A percentile compares a stretch with the other conserved stretches of the same genome.
phyloP scores from a whole-genome alignment of 2,888 invertebrate genomes.

The Drosophila atripex region DNA sequence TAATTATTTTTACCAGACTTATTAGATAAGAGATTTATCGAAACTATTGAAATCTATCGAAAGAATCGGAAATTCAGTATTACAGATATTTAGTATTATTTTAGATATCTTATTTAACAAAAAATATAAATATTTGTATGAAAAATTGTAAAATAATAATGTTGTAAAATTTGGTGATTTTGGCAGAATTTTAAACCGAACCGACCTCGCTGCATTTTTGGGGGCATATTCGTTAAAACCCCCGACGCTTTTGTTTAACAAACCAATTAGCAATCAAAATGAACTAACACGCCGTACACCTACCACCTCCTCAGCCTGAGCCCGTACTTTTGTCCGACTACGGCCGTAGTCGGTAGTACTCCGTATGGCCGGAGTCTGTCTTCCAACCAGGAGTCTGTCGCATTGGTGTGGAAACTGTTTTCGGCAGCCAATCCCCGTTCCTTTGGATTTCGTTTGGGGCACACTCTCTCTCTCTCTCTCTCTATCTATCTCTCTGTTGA shows the following conservation, averaged over 20 bases:
- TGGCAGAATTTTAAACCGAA: not conserved
- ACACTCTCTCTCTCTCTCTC: not conserved
- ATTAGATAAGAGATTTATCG: too few species aligned
- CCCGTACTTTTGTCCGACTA: constrained; percentile 4
- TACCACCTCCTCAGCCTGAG: not conserved
- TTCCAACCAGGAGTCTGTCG: constrained; percentile 24
- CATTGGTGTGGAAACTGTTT: constrained; percentile 43
- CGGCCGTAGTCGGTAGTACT: not conserved
- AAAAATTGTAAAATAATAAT: too few species aligned
- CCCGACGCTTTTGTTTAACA: constrained; percentile 80
- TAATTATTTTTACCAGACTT: too few species aligned
- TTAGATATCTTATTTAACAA: too few species aligned
- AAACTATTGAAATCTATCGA: too few species aligned
- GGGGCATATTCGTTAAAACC: constrained; percentile 77
- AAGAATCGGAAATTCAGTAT: too few species aligned
- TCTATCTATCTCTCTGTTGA: constrained; percentile 54
- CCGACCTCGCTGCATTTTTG: constrained; percentile 64
- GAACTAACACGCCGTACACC: constrained; percentile 76
- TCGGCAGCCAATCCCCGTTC: constrained; percentile 29
- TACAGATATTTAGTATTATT: too few species aligned
- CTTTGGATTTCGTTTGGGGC: constrained; percentile 19
- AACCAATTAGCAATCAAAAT: constrained; percentile 83
- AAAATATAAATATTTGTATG: too few species aligned
- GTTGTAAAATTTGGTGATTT: not conserved
- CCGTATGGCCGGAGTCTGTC: constrained; percentile 18